Conservation (phyloP, 1,140 invertebrate genomes). For the Atopsyche davidsoni region DNA sequence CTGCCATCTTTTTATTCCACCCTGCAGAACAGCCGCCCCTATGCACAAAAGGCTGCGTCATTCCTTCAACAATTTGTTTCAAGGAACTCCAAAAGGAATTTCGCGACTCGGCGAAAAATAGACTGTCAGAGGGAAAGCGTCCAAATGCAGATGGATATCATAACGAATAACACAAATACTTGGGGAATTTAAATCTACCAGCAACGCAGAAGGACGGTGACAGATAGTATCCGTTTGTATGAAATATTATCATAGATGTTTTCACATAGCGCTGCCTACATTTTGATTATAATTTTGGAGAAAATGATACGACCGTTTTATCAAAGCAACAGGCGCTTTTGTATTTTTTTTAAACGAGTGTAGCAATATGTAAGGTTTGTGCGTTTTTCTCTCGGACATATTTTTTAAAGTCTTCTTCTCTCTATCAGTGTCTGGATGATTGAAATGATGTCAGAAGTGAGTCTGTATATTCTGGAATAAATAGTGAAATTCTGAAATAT, state of each 20-base stretch:
- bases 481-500: too few relatives aligned
- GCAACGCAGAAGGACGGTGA: conserved; percentile 24
- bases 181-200: conserved; percentile 22
- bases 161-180: conserved; percentile 16
- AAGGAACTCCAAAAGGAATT: not conserved
- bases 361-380: too few relatives aligned
- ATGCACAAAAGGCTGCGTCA: too few relatives aligned
- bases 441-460: too few relatives aligned
- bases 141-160: conserved; percentile 22
- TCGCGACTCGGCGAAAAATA: conserved; percentile 2
- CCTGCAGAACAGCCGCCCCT: too few relatives aligned
- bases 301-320: conserved; percentile 8
- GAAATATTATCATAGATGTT: conserved; percentile 29
- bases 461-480: too few relatives aligned
- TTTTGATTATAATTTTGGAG: conserved; percentile 26
- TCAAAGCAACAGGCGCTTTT: conserved; percentile 15
- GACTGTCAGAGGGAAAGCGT: not conserved
- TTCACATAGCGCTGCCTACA: conserved; percentile 22
- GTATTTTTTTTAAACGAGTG: conserved; percentile 1
- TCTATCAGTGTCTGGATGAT: too few relatives aligned
- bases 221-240: conserved; percentile 26
- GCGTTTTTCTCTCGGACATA: conserved; percentile 3
- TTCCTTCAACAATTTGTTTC: conserved; percentile 2
- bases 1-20: too few relatives aligned
- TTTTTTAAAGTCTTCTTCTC: too few relatives aligned